phyloP scores from a whole-genome alignment of 2,797 vertebrate genomes.

The Arctocebus calabarensis region DNA sequence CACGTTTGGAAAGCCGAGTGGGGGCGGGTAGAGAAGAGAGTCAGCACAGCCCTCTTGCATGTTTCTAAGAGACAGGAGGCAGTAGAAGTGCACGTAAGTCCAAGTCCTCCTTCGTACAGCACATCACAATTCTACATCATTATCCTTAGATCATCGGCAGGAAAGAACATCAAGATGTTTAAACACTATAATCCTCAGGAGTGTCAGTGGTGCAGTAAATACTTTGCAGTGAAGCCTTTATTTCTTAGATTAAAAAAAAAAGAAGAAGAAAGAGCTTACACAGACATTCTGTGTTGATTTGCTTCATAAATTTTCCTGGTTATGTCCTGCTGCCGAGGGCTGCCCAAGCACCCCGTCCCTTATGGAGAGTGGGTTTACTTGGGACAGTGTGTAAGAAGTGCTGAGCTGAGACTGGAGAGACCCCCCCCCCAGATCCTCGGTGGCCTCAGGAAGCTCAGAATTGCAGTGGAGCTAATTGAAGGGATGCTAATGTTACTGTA shows the following conservation, averaged over 20 bases:
- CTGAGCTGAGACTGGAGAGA: not conserved
- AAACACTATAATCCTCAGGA: not conserved
- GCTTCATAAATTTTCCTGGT: not conserved
- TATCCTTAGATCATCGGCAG: not conserved
- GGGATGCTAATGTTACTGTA: rapidly evolving
- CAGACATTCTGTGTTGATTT: not conserved
- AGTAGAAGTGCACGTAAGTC: not conserved
- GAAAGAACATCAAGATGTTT: not conserved
- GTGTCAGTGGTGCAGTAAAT: not conserved
- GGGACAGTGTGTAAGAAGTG: not conserved
- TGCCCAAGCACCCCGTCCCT: not conserved
- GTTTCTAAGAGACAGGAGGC: not conserved
- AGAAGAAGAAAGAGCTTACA: not conserved
- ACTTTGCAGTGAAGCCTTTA: constrained; percentile 28
- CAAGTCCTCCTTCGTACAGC: not conserved
- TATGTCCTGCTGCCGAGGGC: not conserved
- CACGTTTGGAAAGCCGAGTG: not conserved
- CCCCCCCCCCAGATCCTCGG: not conserved
- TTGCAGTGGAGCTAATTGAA: not conserved
- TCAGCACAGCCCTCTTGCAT: not conserved
- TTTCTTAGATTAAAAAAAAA: not conserved
- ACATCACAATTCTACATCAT: not conserved
- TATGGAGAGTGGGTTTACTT: not conserved
- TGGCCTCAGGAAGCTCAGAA: not conserved
- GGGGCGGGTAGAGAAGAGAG: not conserved